Conservation (phyloP, 2,888 invertebrate genomes). For the Falcaria lacertinaria region DNA sequence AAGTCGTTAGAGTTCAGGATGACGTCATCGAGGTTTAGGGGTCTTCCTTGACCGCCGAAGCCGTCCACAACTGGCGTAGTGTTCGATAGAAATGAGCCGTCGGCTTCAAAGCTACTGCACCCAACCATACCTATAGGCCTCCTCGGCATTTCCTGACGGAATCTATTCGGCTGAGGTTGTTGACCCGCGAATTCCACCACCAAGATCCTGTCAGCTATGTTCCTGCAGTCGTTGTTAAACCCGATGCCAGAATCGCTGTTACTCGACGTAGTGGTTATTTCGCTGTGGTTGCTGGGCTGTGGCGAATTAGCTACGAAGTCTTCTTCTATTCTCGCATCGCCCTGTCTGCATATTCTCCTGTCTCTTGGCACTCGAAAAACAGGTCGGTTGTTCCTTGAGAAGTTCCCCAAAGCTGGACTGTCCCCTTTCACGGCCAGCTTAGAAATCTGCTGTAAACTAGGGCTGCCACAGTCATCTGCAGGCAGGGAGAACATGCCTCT, state of each 20-base stretch:
- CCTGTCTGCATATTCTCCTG: constrained; percentile 52
- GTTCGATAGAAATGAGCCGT: constrained; percentile 69
- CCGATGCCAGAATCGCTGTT: constrained; percentile 98
- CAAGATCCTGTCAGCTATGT: constrained; percentile 89
- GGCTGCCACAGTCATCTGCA: constrained; percentile 61
- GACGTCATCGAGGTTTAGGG: constrained; percentile 64
- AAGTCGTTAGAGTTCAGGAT: constrained; percentile 60
- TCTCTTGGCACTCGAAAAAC: constrained; percentile 56
- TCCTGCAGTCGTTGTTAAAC: constrained; percentile 92
- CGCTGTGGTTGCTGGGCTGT: constrained; percentile 90
- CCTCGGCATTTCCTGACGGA: constrained; percentile 54
- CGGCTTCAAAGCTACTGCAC: constrained; percentile 64
- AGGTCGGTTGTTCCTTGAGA: constrained; percentile 54
- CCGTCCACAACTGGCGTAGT: constrained; percentile 75
- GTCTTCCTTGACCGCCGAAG: constrained; percentile 70
- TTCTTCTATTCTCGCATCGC: constrained; percentile 57
- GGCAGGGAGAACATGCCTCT: constrained; percentile 85
- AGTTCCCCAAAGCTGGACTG: constrained; percentile 65
- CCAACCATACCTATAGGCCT: constrained; percentile 65
- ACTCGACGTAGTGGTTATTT: constrained; percentile 90
- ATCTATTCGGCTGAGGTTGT: constrained; percentile 50
- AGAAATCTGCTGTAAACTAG: constrained; percentile 63
- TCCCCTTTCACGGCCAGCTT: constrained; percentile 65
- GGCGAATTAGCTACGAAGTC: constrained; percentile 87
- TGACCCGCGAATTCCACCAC: constrained; percentile 85